A percentile compares a stretch with the other conserved stretches of the same genome.
Conservation (phyloP, 2,888 invertebrate genomes). For the Drosophila picticornis region DNA sequence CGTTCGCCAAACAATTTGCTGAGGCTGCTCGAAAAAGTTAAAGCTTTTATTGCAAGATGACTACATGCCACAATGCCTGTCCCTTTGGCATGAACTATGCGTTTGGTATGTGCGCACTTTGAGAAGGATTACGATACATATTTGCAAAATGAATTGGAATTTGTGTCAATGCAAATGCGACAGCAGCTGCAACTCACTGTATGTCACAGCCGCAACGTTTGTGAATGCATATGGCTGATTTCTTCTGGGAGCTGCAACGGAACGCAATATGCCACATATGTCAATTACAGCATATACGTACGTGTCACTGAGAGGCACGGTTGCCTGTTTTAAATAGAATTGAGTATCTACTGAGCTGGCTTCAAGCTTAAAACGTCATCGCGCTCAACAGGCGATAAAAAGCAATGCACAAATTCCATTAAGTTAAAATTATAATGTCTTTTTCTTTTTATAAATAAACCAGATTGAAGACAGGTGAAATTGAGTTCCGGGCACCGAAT, state of each 20-base stretch:
- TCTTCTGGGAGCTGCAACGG: slow-evolving; percentile 44
- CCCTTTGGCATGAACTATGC: slow-evolving; percentile 25
- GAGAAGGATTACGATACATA: slow-evolving; percentile 70
- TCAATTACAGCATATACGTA: slow-evolving; percentile 29
- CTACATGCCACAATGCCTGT: neutral
- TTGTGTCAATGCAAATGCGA: slow-evolving; percentile 54
- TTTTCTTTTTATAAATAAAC: slow-evolving; percentile 41
- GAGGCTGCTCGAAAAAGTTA: slow-evolving; percentile 40
- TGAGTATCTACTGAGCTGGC: slow-evolving; percentile 26
- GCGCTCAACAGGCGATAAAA: slow-evolving; percentile 38
- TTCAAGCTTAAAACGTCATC: slow-evolving; percentile 30
- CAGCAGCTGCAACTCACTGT: slow-evolving; percentile 27
- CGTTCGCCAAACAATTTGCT: slow-evolving; percentile 72
- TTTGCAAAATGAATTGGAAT: slow-evolving; percentile 79
- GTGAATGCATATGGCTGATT: slow-evolving; percentile 62
- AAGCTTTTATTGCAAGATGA: slow-evolving; percentile 24
- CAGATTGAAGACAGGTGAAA: slow-evolving; percentile 37
- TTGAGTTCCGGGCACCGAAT: neutral
- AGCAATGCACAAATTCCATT: slow-evolving; percentile 54
- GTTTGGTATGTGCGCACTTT: slow-evolving; percentile 59
- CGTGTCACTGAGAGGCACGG: slow-evolving; percentile 15
- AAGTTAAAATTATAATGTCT: slow-evolving; percentile 56
- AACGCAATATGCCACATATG: slow-evolving; percentile 47
- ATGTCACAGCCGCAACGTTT: slow-evolving; percentile 40
- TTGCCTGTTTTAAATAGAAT: slow-evolving; percentile 20